Evolutionary conservation across 2,797 vertebrate species (phyloP).

Genomic region (Calcarius lapponicus): DNA sequence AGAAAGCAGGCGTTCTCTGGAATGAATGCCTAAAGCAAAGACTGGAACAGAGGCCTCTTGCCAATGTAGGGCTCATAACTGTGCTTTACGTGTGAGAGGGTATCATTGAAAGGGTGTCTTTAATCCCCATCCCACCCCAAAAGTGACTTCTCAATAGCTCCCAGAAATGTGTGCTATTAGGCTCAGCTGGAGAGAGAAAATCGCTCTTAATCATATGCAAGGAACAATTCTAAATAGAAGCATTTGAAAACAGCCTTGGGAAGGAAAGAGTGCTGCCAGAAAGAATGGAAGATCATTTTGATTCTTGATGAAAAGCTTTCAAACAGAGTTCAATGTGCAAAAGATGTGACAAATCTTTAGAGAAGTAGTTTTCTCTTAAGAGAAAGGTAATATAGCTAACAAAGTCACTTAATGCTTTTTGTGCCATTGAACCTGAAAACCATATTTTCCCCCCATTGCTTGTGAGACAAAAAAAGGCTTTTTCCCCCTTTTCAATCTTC

Average conservation of each 20-base stretch:
- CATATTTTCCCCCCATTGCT: background rate
- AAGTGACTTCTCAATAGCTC: constrained; percentile 25
- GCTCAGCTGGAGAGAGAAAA: constrained; percentile 9
- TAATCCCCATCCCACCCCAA: background rate
- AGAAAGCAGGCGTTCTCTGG: background rate
- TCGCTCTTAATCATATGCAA: background rate
- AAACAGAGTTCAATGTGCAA: constrained; percentile 10
- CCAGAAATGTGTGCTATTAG: background rate
- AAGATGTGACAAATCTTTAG: constrained; percentile 23
- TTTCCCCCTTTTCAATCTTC: constrained; percentile 5
- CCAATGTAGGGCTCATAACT: background rate
- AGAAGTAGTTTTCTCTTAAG: constrained; percentile 29
- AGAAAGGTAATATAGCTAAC: background rate
- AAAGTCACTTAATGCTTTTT: constrained; percentile 30
- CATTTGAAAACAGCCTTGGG: constrained; percentile 26
- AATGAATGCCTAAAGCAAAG: background rate
- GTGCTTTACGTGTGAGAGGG: background rate
- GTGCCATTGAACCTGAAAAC: background rate
- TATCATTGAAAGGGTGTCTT: background rate
- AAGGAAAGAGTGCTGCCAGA: background rate
- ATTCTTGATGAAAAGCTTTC: constrained; percentile 19
- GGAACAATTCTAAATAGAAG: constrained; percentile 35
- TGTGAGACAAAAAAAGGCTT: background rate
- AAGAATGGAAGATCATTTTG: background rate
- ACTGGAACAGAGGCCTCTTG: background rate